Evolutionary conservation across 2,888 invertebrate species (phyloP).

Genomic region (Drosophila ezoana): DNA sequence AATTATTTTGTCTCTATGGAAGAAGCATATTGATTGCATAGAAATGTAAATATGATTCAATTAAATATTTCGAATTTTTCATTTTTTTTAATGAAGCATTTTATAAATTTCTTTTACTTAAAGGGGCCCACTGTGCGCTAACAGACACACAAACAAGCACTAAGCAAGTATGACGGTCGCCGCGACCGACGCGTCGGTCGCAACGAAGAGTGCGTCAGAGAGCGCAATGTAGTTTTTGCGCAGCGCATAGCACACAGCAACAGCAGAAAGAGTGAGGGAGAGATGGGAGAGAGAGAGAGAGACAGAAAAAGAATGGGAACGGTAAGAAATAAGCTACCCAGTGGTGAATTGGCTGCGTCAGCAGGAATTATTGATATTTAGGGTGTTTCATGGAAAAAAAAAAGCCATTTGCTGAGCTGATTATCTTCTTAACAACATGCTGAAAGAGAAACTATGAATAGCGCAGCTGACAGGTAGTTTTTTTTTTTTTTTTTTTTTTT

Average conservation of each 20-base stretch:
- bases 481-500: neutral
- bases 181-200: conserved; percentile 25
- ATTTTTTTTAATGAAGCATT: neutral
- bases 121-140: conserved; percentile 29
- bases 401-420: conserved; percentile 5
- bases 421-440: conserved; percentile 18
- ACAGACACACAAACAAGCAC: conserved; percentile 37
- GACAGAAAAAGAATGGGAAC: conserved; percentile 11
- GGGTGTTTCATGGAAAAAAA: conserved; percentile 31
- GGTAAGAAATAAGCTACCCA: conserved; percentile 37
- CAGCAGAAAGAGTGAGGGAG: conserved; percentile 24
- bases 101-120: neutral
- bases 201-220: conserved; percentile 49
- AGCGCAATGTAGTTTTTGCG: conserved; percentile 68
- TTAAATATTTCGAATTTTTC: too few relatives aligned
- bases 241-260: conserved; percentile 65
- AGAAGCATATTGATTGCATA: too few relatives aligned
- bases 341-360: conserved; percentile 54
- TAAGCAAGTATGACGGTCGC: conserved; percentile 39
- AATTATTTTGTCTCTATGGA: neutral
- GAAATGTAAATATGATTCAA: too few relatives aligned
- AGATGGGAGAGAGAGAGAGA: neutral
- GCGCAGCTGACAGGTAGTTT: neutral
- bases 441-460: conserved; percentile 2
- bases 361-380: conserved; percentile 33